phyloP scores from a whole-genome alignment of 2,797 vertebrate genomes.

The Calcarius lapponicus region DNA sequence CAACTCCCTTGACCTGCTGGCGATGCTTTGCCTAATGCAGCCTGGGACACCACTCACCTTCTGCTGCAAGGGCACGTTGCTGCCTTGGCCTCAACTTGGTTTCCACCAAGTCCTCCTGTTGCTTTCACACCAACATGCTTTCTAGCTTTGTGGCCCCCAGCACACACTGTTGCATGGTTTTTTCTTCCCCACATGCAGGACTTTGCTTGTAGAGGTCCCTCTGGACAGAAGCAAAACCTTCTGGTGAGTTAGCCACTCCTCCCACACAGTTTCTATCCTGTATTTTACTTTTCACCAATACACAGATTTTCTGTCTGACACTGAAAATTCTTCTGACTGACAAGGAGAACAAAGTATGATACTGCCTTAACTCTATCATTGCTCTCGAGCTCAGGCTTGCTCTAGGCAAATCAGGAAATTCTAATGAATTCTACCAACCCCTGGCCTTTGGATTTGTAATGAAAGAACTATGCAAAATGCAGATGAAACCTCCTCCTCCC shows the following conservation, averaged over 20 bases:
- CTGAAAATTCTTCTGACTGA: background rate
- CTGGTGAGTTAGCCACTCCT: background rate
- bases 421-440: background rate
- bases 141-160: background rate
- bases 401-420: background rate
- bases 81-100: background rate
- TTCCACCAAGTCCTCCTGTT: background rate
- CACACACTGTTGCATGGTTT: accelerated
- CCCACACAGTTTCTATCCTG: background rate
- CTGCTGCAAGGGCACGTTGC: too few relatives aligned
- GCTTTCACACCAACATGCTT: background rate
- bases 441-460: background rate
- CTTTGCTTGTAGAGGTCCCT: background rate
- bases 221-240: background rate
- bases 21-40: background rate
- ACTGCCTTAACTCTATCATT: background rate
- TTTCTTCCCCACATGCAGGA: background rate
- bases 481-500: background rate
- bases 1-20: background rate
- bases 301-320: background rate
- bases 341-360: background rate
- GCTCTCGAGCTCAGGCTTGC: background rate
- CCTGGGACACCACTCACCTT: too few relatives aligned
- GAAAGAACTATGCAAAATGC: background rate
- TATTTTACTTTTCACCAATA: background rate